Evolutionary conservation across 2,113 vertebrate genomes (phyloP).

Genomic region (rabbit (Oryctolagus cuniculus)): DNA sequence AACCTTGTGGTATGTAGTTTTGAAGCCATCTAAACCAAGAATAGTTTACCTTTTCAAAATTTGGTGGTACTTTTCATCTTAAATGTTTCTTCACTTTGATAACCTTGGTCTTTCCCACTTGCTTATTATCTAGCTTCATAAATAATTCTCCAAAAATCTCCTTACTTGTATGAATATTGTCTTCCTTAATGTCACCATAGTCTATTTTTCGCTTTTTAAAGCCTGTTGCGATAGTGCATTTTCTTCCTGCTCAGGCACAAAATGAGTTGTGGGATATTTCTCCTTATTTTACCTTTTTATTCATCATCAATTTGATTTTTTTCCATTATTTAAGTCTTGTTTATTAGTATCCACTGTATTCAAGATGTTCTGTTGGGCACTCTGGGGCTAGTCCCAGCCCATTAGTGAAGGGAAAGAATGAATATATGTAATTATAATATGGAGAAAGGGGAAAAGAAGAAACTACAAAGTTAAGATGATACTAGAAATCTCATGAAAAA

Average conservation of each 20-base stretch:
- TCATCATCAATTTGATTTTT: conserved; percentile 2
- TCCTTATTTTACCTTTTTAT: background rate
- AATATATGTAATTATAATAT: background rate
- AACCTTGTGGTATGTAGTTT: conserved; percentile 28
- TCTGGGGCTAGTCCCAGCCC: background rate
- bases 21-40: background rate
- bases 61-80: background rate
- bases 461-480: conserved; percentile 2
- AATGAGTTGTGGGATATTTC: background rate
- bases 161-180: conserved; percentile 35
- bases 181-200: background rate
- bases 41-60: conserved; percentile 42
- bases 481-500: background rate
- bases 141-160: background rate
- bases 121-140: conserved; percentile 6
- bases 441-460: background rate
- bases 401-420: background rate
- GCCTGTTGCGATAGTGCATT: background rate
- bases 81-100: conserved; percentile 36
- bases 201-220: conserved; percentile 48
- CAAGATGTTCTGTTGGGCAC: background rate
- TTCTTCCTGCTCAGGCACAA: conserved; percentile 11
- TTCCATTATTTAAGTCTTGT: conserved; percentile 43
- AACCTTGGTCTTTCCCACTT: conserved; percentile 15
- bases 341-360: conserved; percentile 22